These are phyloP conservation scores for Metaphire vulgaris DNA, from an alignment of 1,140 invertebrate genomes.

Conservation along the genomic window DNA sequence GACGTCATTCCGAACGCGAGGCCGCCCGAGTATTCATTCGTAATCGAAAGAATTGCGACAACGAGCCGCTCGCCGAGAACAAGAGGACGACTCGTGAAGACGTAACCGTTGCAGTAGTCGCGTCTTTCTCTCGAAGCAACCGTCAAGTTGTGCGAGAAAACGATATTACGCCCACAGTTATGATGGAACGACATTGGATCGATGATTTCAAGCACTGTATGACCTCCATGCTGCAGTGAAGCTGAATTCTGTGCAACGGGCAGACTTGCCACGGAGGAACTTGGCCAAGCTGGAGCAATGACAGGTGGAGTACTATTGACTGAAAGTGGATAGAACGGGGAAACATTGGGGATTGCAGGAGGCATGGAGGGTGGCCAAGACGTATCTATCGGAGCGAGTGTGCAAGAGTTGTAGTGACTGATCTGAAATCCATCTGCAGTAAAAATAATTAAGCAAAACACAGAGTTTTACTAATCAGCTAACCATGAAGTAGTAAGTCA, in stretches of 20 bases:
- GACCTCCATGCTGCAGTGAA: background rate
- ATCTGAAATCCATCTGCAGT: background rate
- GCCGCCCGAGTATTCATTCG: background rate
- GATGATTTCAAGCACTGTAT: background rate
- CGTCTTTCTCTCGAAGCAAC: background rate
- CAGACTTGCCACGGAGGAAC: background rate
- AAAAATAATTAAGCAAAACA: too few relatives aligned
- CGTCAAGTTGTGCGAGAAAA: background rate
- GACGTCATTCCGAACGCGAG: slow-evolving; percentile 76
- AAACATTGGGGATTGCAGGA: background rate
- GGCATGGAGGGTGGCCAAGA: background rate
- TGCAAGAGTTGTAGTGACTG: background rate
- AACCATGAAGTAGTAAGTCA: too few relatives aligned
- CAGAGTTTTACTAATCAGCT: too few relatives aligned
- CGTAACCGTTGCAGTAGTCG: slow-evolving; percentile 60
- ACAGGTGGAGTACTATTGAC: background rate
- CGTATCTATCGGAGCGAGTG: background rate
- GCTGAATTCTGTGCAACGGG: background rate
- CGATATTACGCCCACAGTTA: background rate
- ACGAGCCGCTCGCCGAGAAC: slow-evolving; percentile 72
- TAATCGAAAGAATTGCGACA: slow-evolving; percentile 58
- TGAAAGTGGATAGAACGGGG: background rate
- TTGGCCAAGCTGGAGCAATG: background rate
- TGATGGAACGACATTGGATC: background rate
- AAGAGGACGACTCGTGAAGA: slow-evolving; percentile 75